Evolutionary conservation across 2,797 vertebrate genomes (phyloP), one percentile per base, ranked within the genome.

Genomic region (Melanotaenia pygmaea): DNA sequence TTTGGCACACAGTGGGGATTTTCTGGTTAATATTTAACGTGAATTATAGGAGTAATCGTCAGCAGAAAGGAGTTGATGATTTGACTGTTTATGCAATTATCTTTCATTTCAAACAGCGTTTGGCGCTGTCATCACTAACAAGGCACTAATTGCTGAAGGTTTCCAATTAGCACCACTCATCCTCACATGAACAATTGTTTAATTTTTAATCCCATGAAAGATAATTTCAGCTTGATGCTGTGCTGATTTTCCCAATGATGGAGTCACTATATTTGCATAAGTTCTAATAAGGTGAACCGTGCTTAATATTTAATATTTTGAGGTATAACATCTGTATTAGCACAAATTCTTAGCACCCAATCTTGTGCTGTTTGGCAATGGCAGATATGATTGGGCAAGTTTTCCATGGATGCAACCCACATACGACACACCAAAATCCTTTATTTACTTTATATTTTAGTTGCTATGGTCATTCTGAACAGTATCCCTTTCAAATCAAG

Each of bases 1-100:
- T 32, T 20, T 61, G 43, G 14, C 28, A 28, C 24, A 34, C 43
- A 65, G 12, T 6, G 11, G 0, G 2, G 32, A 4, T 50, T 64
- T 34, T 28, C 9, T 16, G 43, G 53, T 38, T 63, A 6, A 7
- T 26, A 2, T 16, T 1, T 2, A 30, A 30, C 4, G 4, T 30
- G 28, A 30, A 45, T 47, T n/a, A 22, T 14, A 24, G 18, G 43
- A 14, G 11, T 34, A 65, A 56, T 47, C 32, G 59, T 77, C 53
- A 66, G 51, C 56, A 38, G 64, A 45, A 68, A 64, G 37, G 18
- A 68, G 54, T 69, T 50, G 13, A 59, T 76, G 22, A 80, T 79
- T 74, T 74, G 64, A 67, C 59, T 60, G 77, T 84, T 87, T 65
- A 73, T 30, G 13, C 82, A 79, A 88, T 92, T 91, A 80, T 63